These are phyloP conservation scores for Hymenochirus boettgeri DNA, from an alignment of 2,113 vertebrate species.

Conservation along the genomic window DNA sequence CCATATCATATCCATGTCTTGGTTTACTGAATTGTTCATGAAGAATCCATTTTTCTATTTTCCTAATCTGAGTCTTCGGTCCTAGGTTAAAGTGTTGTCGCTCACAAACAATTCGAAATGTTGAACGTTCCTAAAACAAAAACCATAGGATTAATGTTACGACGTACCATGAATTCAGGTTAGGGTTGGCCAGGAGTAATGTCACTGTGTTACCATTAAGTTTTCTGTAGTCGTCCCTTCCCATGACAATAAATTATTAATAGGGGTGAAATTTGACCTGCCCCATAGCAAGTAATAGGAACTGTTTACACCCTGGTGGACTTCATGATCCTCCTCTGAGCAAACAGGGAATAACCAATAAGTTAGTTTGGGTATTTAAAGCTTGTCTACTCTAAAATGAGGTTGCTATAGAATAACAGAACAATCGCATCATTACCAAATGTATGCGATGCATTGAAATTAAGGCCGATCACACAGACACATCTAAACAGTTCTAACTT, in stretches of 20 bases:
- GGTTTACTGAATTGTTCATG: slow-evolving; percentile 29
- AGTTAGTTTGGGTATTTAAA: too few relatives aligned
- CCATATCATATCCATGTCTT: slow-evolving; percentile 35
- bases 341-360: too few relatives aligned
- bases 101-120: slow-evolving; percentile 34
- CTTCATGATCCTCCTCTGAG: too few relatives aligned
- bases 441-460: not conserved
- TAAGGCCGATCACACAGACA: not conserved
- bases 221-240: too few relatives aligned
- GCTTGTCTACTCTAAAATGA: too few relatives aligned
- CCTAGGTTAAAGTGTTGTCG: slow-evolving; percentile 7
- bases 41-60: slow-evolving; percentile 16
- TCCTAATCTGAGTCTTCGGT: not conserved
- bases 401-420: too few relatives aligned
- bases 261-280: not conserved
- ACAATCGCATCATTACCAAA: too few relatives aligned
- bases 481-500: not conserved
- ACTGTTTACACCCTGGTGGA: too few relatives aligned
- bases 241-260: not conserved
- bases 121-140: slow-evolving; percentile 11
- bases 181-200: too few relatives aligned
- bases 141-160: not conserved
- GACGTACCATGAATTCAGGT: not conserved
- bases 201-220: too few relatives aligned
- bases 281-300: too few relatives aligned